A percentile compares a stretch with the other conserved stretches of the same genome.
phyloP scores from a whole-genome alignment of 2,113 vertebrate genomes.

The Cephalopholis sonnerati region DNA sequence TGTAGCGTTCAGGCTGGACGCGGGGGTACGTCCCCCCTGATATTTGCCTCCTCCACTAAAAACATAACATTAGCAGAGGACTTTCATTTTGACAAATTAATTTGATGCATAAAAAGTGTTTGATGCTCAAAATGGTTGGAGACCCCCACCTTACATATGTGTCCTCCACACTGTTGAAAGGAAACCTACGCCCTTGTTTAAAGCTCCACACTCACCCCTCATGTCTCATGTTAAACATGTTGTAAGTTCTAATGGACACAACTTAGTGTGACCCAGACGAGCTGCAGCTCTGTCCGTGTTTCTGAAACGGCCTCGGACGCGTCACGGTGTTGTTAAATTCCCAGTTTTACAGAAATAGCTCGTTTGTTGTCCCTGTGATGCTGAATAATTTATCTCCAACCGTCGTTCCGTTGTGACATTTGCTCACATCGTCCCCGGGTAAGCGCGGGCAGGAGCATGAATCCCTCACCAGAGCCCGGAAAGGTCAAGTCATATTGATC shows the following conservation, averaged over 20 bases:
- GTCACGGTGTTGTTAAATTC: conserved; percentile 7
- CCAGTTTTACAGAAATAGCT: conserved; percentile 60
- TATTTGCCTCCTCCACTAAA: no score
- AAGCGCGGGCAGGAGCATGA: conserved; percentile 52
- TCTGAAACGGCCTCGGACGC: background rate
- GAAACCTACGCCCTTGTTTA: no score
- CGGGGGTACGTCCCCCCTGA: no score
- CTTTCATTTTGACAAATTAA: no score
- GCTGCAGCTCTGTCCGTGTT: conserved; percentile 31
- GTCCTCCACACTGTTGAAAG: no score
- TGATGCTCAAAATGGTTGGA: no score
- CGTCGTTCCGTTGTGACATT: conserved; percentile 76
- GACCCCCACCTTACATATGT: no score
- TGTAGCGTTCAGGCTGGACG: no score
- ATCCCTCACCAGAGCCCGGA: conserved; percentile 65
- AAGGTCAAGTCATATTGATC: conserved; percentile 82
- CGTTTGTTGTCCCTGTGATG: conserved; percentile 54
- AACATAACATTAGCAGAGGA: no score
- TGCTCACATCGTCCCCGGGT: conserved; percentile 72
- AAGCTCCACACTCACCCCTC: no score
- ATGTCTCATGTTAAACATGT: background rate
- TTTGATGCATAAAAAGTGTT: no score
- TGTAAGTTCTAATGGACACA: background rate
- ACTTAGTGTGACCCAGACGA: conserved; percentile 12
- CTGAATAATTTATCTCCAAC: conserved; percentile 77